Evolutionary conservation across 1,140 invertebrate species (phyloP).

Genomic region (Magallana gigas): DNA sequence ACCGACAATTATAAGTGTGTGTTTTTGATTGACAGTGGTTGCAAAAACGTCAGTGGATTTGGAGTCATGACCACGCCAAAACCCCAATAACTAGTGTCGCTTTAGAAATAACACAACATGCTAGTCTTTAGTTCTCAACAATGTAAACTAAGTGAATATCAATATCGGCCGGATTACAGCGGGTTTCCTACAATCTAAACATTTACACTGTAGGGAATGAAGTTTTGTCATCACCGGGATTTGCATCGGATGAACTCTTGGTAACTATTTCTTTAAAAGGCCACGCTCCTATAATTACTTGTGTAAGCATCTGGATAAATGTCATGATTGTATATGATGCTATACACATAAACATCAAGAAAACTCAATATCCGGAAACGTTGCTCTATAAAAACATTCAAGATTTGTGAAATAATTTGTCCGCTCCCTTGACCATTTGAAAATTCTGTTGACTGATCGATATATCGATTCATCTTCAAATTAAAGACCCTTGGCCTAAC

Average conservation of each 20-base stretch:
- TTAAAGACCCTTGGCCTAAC: not conserved
- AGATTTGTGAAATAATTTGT: not conserved
- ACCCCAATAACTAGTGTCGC: not conserved
- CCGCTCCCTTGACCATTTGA: not conserved
- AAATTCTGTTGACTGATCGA: not conserved
- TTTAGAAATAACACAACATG: not conserved
- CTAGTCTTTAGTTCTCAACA: not conserved
- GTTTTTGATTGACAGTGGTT: too few species aligned
- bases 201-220: slow-evolving; percentile 23
- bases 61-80: not conserved
- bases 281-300: not conserved
- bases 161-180: not conserved
- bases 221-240: slow-evolving; percentile 15
- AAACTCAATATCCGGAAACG: too few species aligned
- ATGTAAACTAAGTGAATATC: not conserved
- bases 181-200: slow-evolving; percentile 18
- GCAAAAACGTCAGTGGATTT: not conserved
- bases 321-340: too few species aligned
- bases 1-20: too few species aligned
- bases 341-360: too few species aligned
- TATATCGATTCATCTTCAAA: not conserved
- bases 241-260: slow-evolving; percentile 30
- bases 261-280: slow-evolving; percentile 1
- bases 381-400: too few species aligned
- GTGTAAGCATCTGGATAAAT: too few species aligned